These are phyloP conservation scores for Pipa parva DNA, from an alignment of 2,113 vertebrate species.

Conservation along the genomic window DNA sequence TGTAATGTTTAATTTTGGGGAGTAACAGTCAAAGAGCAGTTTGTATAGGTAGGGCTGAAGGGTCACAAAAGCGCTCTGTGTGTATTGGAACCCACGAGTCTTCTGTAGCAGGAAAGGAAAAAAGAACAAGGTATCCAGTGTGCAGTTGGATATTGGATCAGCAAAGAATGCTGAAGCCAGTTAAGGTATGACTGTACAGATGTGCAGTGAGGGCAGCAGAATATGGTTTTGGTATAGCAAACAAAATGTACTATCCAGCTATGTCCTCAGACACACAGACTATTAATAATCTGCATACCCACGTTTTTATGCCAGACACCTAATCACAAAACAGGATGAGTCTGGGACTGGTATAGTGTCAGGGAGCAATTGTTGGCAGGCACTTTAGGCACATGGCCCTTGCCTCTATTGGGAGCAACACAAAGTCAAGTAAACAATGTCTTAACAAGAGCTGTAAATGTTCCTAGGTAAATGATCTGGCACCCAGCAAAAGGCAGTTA, in stretches of 20 bases:
- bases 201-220: background rate
- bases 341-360: background rate
- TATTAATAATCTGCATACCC: background rate
- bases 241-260: background rate
- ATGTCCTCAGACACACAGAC: background rate
- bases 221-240: background rate
- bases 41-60: background rate
- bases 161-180: background rate
- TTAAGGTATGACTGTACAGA: background rate
- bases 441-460: constrained; percentile 5
- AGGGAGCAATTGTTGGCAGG: background rate
- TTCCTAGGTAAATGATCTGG: constrained; percentile 4
- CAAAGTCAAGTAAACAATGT: background rate
- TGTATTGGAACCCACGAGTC: background rate
- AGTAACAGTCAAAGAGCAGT: background rate
- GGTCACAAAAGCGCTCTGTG: background rate
- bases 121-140: background rate
- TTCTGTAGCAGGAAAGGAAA: background rate
- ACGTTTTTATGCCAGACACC: background rate
- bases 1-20: background rate
- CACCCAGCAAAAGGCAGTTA: background rate
- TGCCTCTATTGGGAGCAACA: background rate
- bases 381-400: background rate
- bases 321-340: background rate
- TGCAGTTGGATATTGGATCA: background rate